Conservation (phyloP, 1,140 invertebrate species). For the Caenorhabditis elegans region DNA sequence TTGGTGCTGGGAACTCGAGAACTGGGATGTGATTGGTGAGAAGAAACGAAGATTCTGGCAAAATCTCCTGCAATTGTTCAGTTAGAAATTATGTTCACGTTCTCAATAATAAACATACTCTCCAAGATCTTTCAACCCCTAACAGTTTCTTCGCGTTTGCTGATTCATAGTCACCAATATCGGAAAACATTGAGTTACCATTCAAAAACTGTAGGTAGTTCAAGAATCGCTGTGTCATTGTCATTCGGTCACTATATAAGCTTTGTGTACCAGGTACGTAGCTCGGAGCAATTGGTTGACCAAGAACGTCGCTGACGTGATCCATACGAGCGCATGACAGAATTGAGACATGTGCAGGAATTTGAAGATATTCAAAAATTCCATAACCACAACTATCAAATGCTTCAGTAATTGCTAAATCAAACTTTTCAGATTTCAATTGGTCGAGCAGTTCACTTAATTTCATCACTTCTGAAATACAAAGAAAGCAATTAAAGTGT, state of each 20-base stretch:
- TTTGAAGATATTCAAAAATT: background rate
- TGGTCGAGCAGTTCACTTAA: background rate
- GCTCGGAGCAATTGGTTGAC: conserved; percentile 12
- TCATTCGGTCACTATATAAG: background rate
- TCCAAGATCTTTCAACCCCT: background rate
- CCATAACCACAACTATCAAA: background rate
- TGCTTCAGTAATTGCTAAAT: conserved; percentile 18
- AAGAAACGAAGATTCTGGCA: background rate
- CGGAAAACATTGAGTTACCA: background rate
- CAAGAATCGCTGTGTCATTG: background rate
- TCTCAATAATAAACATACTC: no score
- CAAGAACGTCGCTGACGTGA: background rate
- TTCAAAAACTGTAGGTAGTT: background rate
- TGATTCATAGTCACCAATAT: background rate
- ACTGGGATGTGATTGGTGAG: background rate
- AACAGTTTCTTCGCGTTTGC: background rate
- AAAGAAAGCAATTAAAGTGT: no score
- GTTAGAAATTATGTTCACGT: no score
- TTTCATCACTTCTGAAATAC: background rate
- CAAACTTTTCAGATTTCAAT: conserved; percentile 19
- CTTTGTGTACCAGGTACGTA: conserved; percentile 15
- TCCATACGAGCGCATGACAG: background rate
- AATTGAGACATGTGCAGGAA: background rate
- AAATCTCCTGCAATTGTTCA: background rate
- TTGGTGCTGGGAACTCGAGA: conserved; percentile 15